phyloP scores from a whole-genome alignment of 2,888 invertebrate species.

The Erynnis tages region DNA sequence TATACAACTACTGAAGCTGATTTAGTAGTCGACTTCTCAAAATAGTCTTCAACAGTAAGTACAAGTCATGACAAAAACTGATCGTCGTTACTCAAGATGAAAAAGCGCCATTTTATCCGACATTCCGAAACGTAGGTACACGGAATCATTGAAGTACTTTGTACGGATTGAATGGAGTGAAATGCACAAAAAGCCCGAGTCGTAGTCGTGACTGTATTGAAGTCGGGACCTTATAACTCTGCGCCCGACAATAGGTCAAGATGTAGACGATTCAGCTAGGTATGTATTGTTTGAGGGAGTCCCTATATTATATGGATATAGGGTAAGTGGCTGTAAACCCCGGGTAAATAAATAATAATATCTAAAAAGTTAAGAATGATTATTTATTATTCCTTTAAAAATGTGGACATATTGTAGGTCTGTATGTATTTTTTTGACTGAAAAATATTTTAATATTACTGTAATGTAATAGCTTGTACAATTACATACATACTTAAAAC shows the following conservation, averaged over 20 bases:
- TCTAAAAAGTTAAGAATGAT: too few relatives aligned
- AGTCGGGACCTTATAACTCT: constrained; percentile 16
- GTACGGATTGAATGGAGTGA: constrained; percentile 20
- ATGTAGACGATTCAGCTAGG: constrained; percentile 16
- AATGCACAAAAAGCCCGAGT: constrained; percentile 22
- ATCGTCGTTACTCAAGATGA: constrained; percentile 1
- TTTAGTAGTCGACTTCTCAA: too few relatives aligned
- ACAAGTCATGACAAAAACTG: constrained; percentile 1
- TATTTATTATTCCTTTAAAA: too few relatives aligned
- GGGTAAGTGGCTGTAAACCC: too few relatives aligned
- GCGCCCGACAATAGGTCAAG: constrained; percentile 25
- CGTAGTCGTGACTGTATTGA: constrained; percentile 23
- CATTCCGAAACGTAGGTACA: constrained; percentile 17
- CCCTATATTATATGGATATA: too few relatives aligned
- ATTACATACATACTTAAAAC: too few relatives aligned
- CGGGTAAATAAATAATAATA: too few relatives aligned
- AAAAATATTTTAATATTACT: too few relatives aligned
- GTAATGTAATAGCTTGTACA: too few relatives aligned
- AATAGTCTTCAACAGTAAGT: neutral
- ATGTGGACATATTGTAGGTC: too few relatives aligned
- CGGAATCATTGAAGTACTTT: constrained; percentile 13
- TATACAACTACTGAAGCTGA: too few relatives aligned
- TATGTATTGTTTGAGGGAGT: constrained; percentile 7
- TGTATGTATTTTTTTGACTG: too few relatives aligned
- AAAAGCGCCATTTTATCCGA: neutral